Base-by-base conservation (phyloP, 2,113 vertebrate species). In the Corythoichthys haematopterus region DNA sequence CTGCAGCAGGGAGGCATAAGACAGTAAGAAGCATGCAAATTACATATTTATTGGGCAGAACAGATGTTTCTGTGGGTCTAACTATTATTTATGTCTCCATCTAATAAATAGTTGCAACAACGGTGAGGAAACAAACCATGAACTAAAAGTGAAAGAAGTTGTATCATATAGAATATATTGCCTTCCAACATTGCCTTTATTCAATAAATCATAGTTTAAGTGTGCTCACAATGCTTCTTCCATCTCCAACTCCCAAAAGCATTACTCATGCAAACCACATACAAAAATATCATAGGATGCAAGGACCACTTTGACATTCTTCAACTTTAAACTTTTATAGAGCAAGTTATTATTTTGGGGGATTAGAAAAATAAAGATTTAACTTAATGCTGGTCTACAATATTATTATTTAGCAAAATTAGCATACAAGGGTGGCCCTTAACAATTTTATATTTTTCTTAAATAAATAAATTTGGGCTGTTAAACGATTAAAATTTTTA, bases 91-190 rank as follows among this genome's bases (percentile, higher is more conserved):
- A 62, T 62, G 16, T 62, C 35, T 46, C 3, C 3, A 60, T 43
- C 58, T 40, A 60, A 43, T 60, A 9, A 60, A 60, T 40, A n/a
- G 37, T 16, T 4, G 10, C 2, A 57, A 35, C 53, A 35, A 12
- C 11, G 46, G 46, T 47, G 10, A 11, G 40, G 8, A 43, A 43
- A 43, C 40, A 43, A 43, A 8, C 4, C 40, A 4, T 43, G 40
- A 43, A 43, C 74, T 65, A 50, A 72, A 81, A 76, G 11, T 43
- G 11, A 56, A 35, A 35, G 12, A 68, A 66, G 74, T 79, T 76
- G 1, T 74, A 73, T 80, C 74, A 83, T 88, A 80, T 33, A 70
- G 78, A 79, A 63, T 55, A 73, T 65, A 69, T 64, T 58, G 57
- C 40, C 56, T 59, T 40, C 45, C 52, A 77, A 68, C 62, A 66